Percentiles rank a stretch among this genome's conserved stretches.
Evolutionary conservation across 2,113 vertebrate genomes (phyloP).

Genomic region (Melanerpes formicivorus): DNA sequence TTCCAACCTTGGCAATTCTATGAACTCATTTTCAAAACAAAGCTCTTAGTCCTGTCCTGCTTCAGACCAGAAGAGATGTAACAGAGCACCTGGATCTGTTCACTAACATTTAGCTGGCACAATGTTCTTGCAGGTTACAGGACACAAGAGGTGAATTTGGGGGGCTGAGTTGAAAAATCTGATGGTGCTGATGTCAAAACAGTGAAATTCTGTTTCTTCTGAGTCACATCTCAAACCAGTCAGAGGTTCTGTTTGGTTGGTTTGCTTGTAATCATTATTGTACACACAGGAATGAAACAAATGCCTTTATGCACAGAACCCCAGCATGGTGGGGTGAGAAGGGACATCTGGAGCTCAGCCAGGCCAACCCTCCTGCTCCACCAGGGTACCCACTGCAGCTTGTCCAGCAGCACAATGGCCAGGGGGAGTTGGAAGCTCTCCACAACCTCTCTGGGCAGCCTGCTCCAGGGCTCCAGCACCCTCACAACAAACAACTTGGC

Average conservation of each 20-base stretch:
- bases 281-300: neutral
- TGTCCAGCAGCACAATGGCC: no score
- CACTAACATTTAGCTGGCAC: neutral
- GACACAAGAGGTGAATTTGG: neutral
- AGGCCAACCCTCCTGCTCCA: no score
- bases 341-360: no score
- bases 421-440: no score
- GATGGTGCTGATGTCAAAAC: fast-evolving
- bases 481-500: no score
- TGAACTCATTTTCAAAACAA: neutral
- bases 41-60: neutral
- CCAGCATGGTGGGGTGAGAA: no score
- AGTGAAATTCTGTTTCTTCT: fast-evolving
- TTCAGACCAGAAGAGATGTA: neutral
- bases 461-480: no score
- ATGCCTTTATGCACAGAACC: neutral
- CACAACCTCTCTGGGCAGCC: no score
- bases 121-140: neutral
- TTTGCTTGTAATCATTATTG: neutral
- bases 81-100: neutral
- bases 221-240: fast-evolving
- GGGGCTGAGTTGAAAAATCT: neutral
- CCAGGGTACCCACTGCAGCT: no score
- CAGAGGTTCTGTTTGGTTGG: neutral
- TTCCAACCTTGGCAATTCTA: no score